A percentile compares a stretch with the other conserved stretches of the same genome.
Conservation (phyloP, 1,140 invertebrate species). For the Physella acuta region DNA sequence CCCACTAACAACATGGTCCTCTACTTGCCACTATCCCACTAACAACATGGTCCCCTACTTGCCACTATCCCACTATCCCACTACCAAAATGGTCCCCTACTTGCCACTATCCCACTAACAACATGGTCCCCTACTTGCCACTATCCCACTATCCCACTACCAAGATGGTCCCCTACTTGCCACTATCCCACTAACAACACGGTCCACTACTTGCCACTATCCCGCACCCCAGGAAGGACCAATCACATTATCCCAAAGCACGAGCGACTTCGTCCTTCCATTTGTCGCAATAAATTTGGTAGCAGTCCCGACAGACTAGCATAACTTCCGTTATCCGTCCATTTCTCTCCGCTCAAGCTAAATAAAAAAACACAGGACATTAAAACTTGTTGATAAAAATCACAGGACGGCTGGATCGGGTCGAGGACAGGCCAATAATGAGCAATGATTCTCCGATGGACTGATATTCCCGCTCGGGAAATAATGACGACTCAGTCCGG, state of each 20-base stretch:
- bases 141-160: neutral
- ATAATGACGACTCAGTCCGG: conserved; percentile 3
- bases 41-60: too few relatives aligned
- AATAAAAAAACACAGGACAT: too few relatives aligned
- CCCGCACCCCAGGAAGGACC: neutral
- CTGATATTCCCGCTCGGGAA: conserved; percentile 13
- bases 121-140: too few relatives aligned
- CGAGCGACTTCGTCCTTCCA: neutral
- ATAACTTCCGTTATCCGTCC: neutral
- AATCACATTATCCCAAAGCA: neutral
- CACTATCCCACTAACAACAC: neutral
- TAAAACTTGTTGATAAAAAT: conserved; percentile 15
- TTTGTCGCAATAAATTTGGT: neutral
- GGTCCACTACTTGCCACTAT: neutral
- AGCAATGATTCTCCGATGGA: conserved; percentile 19
- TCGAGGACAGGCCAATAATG: conserved; percentile 19
- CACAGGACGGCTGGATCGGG: neutral
- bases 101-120: too few relatives aligned
- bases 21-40: too few relatives aligned
- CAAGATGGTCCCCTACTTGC: neutral
- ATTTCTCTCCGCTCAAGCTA: neutral
- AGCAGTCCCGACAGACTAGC: neutral
- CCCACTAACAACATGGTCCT: too few relatives aligned
- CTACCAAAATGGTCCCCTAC: too few relatives aligned
- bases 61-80: too few relatives aligned